A percentile compares a stretch with the other conserved stretches of the same genome.
Evolutionary conservation across 1,140 invertebrate genomes (phyloP).

Genomic region (Sycobia sp.): DNA sequence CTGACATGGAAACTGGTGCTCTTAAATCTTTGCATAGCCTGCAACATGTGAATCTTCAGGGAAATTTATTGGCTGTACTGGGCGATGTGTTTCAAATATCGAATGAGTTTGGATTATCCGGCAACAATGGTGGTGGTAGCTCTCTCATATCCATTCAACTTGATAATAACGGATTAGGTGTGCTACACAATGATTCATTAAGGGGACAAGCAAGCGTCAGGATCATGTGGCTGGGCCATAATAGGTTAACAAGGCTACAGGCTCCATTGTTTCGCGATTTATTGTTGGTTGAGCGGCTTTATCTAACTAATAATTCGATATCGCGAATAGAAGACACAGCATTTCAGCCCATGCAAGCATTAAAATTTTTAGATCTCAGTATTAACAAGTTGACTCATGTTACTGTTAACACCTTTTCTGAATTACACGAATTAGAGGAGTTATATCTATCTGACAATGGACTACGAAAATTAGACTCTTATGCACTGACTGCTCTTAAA

Average conservation of each 20-base stretch:
- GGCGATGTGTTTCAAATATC: constrained; percentile 77
- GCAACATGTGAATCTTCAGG: constrained; percentile 86
- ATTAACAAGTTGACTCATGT: constrained; percentile 73
- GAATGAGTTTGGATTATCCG: no score
- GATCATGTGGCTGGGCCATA: constrained; percentile 88
- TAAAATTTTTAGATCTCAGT: constrained; percentile 80
- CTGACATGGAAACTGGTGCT: constrained; percentile 80
- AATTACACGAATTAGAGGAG: constrained; percentile 72
- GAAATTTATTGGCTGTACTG: constrained; percentile 77
- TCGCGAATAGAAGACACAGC: constrained; percentile 77
- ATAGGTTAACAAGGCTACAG: constrained; percentile 74
- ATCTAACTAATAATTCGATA: constrained; percentile 83
- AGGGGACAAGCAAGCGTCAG: constrained; percentile 78
- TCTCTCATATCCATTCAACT: constrained; percentile 85
- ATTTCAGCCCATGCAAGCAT: constrained; percentile 74
- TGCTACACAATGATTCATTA: constrained; percentile 79
- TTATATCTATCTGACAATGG: constrained; percentile 69
- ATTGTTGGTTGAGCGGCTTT: constrained; percentile 74
- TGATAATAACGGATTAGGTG: constrained; percentile 78
- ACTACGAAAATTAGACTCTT: constrained; percentile 64
- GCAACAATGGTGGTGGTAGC: constrained; percentile 45
- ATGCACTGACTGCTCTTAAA: constrained; percentile 65
- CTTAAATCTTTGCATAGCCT: constrained; percentile 80
- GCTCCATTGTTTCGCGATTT: constrained; percentile 77
- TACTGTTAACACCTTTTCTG: constrained; percentile 70